Evolutionary conservation across 2,888 invertebrate genomes (phyloP).

Genomic region (Itoplectis maculator): DNA sequence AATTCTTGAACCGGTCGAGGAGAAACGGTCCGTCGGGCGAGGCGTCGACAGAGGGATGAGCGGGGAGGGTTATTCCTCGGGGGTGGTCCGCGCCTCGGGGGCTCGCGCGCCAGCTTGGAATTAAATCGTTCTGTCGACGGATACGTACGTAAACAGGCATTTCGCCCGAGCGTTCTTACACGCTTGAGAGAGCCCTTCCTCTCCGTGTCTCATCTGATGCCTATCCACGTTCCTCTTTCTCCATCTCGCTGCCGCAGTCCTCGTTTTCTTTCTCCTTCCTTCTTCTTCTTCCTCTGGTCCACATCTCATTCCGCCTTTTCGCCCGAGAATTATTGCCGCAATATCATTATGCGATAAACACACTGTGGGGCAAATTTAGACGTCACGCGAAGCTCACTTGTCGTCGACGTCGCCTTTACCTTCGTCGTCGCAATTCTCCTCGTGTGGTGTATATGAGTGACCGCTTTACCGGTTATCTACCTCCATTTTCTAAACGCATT

Average conservation of each 20-base stretch:
- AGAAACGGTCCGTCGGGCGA: constrained; percentile 36
- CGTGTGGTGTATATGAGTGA: constrained; percentile 40
- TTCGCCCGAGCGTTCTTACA: constrained; percentile 46
- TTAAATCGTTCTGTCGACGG: constrained; percentile 63
- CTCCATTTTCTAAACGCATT: no score
- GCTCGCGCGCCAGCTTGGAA: constrained; percentile 47
- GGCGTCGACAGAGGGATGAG: constrained; percentile 54
- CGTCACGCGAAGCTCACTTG: constrained; percentile 73
- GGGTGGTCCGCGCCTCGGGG: constrained; percentile 52
- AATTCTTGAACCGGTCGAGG: constrained; percentile 54
- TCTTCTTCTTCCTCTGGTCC: constrained; percentile 13
- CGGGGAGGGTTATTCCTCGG: constrained; percentile 58
- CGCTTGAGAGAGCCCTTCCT: constrained; percentile 37
- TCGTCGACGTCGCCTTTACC: no score
- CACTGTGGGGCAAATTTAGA: constrained; percentile 77
- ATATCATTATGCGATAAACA: constrained; percentile 73
- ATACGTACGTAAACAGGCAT: constrained; percentile 54
- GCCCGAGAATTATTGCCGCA: constrained; percentile 66
- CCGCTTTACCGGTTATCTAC: constrained; percentile 57
- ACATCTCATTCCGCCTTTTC: constrained; percentile 29
- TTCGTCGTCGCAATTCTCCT: no score
- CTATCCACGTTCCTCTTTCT: constrained; percentile 1
- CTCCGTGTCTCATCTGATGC: constrained; percentile 18
- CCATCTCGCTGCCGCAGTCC: neutral
- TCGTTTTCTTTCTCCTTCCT: constrained; percentile 5